These are phyloP conservation scores for Parotia lawesii DNA, from an alignment of 2,113 vertebrate species.

Conservation along the genomic window DNA sequence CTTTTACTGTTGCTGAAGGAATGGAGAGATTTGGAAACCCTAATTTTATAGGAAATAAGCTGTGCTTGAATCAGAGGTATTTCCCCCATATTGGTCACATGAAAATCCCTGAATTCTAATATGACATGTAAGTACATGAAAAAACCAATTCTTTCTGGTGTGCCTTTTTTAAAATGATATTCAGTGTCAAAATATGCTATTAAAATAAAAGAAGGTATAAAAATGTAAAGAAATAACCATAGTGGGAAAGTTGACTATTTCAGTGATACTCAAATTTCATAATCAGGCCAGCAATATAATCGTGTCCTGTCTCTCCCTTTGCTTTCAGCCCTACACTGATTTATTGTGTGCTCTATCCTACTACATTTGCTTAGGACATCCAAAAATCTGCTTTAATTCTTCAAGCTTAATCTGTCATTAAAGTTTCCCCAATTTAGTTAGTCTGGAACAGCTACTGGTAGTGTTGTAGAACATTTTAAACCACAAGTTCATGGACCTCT, in stretches of 20 bases:
- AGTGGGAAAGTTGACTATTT: neutral
- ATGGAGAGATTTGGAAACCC: neutral
- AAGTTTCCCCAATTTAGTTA: neutral
- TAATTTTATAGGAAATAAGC: neutral
- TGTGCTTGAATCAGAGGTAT: neutral
- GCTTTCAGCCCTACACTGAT: neutral
- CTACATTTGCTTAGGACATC: neutral
- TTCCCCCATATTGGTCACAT: neutral
- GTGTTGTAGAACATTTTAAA: neutral
- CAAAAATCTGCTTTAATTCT: neutral
- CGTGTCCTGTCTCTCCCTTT: neutral
- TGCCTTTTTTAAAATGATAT: fast-evolving
- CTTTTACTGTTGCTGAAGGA: neutral
- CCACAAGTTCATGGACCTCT: neutral
- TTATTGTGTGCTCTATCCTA: neutral
- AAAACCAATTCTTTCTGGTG: neutral
- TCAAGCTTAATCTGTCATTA: neutral
- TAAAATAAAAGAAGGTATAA: neutral
- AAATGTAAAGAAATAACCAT: neutral
- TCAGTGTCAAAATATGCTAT: neutral
- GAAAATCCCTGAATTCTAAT: neutral
- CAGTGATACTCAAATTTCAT: neutral
- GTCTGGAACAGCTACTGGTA: neutral
- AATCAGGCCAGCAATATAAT: neutral
- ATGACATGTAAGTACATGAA: neutral